Evolutionary conservation across 2,888 invertebrate genomes (phyloP), one percentile per base, ranked within the genome.

Genomic region (Eledona agricola): DNA sequence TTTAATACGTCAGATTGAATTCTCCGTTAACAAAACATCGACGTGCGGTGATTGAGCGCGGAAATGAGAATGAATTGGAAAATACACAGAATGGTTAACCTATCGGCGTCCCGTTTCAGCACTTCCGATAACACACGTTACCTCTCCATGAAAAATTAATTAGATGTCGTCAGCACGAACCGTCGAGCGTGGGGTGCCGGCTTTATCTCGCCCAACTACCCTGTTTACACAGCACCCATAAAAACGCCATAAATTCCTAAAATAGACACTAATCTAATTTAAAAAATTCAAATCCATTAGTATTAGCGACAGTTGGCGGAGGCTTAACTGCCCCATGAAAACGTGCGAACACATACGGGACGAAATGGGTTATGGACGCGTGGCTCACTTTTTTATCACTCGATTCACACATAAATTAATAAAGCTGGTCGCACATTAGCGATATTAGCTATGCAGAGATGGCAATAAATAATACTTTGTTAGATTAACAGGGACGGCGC

Each of bases 401-500:
- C 59, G 58, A 67, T 72, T 72, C 72, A 67, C 73, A 73, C 73
- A 73, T 73, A 73, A 71, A 72, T 73, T 70, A 66, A 67, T 67
- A 42, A 9, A 37, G 23, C 35, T 32, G 46, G 60, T 58, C n/a
- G n/a, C 58, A 57, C 69, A 67, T 67, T 66, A 67, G 64, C 64
- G 57, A 63, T 66, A 71, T 71, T 67, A 71, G 67, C 66, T 59
- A 62, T 67, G 65, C 68, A 57, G 53, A 59, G 56, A 46, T 58
- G 52, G 66, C 59, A 59, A 71, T 72, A 72, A 73, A 73, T 73
- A 72, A 70, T 69, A 67, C 71, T 72, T 70, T 67, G 69, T 64
- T 63, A 66, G 69, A 70, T 72, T 71, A 72, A 58, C 61, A 59
- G 63, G 65, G 66, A 65, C 56, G 60, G 63, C 57, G 51, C 52